Conservation (phyloP, 2,113 vertebrate genomes). For the Tauraco erythrolophus region DNA sequence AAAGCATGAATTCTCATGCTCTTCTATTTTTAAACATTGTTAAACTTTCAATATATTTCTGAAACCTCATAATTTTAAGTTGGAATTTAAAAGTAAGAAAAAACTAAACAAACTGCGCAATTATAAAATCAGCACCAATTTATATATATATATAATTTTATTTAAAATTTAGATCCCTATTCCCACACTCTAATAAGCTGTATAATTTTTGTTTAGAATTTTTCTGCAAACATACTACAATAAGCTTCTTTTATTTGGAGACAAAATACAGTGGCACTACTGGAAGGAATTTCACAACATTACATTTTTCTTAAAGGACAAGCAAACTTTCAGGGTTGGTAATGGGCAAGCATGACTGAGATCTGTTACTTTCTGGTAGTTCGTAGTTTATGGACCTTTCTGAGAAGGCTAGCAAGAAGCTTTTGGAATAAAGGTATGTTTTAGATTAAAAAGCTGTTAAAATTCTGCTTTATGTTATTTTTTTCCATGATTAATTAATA, state of each 20-base stretch:
- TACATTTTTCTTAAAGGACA: constrained; percentile 90
- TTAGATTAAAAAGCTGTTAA: constrained; percentile 77
- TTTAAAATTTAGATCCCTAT: constrained; percentile 99
- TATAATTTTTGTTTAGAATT: constrained; percentile 93
- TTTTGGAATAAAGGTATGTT: constrained; percentile 76
- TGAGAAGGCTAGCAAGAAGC: constrained; percentile 79
- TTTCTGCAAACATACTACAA: constrained; percentile 93
- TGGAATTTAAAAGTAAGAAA: constrained; percentile 96
- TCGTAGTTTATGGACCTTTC: constrained; percentile 75
- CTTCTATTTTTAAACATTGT: constrained; percentile 94
- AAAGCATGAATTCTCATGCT: constrained; percentile 96
- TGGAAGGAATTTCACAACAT: constrained; percentile 89
- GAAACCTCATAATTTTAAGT: constrained; percentile 96
- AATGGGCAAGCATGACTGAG: constrained; percentile 81
- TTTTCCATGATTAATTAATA: constrained; percentile 76
- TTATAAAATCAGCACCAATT: constrained; percentile 99
- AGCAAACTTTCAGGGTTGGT: constrained; percentile 85
- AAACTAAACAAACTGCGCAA: constrained; percentile 96
- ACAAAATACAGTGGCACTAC: constrained; percentile 98
- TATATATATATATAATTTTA: constrained; percentile 98
- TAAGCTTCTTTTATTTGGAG: constrained; percentile 91
- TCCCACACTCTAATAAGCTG: constrained; percentile 99
- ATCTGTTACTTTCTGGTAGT: constrained; percentile 77
- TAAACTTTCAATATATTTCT: constrained; percentile 97
- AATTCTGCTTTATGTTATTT: constrained; percentile 74